Evolutionary conservation across 2,113 vertebrate genomes (phyloP).

Genomic region (Rhipidura dahli): DNA sequence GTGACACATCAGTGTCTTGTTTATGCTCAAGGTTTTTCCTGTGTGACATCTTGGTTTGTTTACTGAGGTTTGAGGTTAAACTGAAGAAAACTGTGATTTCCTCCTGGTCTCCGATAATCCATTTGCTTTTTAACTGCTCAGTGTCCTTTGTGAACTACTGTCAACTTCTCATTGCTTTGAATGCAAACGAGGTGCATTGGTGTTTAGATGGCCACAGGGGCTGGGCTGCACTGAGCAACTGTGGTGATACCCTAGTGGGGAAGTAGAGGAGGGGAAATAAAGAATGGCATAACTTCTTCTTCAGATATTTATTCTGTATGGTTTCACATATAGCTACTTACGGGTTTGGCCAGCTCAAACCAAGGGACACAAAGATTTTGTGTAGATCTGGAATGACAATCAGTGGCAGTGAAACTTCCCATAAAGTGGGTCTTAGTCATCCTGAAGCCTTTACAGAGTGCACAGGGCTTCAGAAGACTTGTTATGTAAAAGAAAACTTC

Average conservation of each 20-base stretch:
- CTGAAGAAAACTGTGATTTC: constrained; percentile 7
- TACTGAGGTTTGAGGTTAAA: constrained; percentile 42
- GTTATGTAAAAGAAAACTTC: not conserved
- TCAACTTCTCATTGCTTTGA: not conserved
- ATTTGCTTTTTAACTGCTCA: not conserved
- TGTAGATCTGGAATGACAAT: not conserved
- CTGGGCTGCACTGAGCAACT: not conserved
- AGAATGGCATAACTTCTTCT: not conserved
- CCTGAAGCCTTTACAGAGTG: not conserved
- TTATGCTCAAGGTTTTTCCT: not conserved
- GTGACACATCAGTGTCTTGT: not conserved
- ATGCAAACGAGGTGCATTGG: not conserved
- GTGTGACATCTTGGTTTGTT: not conserved
- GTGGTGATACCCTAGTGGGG: not conserved
- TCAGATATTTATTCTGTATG: not conserved
- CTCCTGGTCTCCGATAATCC: not conserved
- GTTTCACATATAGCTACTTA: not conserved
- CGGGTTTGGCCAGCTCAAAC: not conserved
- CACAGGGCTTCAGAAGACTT: not conserved
- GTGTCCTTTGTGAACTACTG: not conserved
- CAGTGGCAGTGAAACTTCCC: not conserved
- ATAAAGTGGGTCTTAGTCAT: not conserved
- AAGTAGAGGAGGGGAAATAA: not conserved
- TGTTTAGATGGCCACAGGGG: not conserved
- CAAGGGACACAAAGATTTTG: not conserved